phyloP scores from a whole-genome alignment of 2,888 invertebrate genomes.

The Aspidiotus destructor region DNA sequence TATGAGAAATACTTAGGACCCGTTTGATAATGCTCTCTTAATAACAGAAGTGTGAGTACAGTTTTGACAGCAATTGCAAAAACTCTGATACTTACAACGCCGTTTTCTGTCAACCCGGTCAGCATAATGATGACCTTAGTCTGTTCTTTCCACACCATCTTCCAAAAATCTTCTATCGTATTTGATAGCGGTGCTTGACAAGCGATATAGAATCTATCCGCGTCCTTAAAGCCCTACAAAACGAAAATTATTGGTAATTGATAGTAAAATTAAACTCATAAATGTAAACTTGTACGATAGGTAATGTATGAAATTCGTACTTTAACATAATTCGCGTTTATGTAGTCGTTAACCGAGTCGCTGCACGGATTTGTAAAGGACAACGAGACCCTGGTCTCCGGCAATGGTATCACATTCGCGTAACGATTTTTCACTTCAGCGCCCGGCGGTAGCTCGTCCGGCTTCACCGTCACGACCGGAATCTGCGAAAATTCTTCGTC shows the following conservation, averaged over 20 bases:
- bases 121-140: slow-evolving; percentile 79
- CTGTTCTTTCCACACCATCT: slow-evolving; percentile 94
- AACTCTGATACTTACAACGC: slow-evolving; percentile 53
- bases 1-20: no score
- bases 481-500: slow-evolving; percentile 73
- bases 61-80: no score
- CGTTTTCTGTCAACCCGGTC: slow-evolving; percentile 80
- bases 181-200: slow-evolving; percentile 80
- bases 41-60: no score
- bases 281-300: not conserved
- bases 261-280: not conserved
- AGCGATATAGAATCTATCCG: slow-evolving; percentile 77
- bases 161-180: slow-evolving; percentile 84
- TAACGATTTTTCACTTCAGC: slow-evolving; percentile 87
- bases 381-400: slow-evolving; percentile 77
- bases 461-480: slow-evolving; percentile 64
- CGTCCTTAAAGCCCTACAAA: slow-evolving; percentile 71
- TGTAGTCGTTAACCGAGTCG: slow-evolving; percentile 64
- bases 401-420: slow-evolving; percentile 88
- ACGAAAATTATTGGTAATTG: slow-evolving; percentile 1
- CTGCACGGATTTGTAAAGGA: slow-evolving; percentile 49
- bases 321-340: slow-evolving; percentile 85
- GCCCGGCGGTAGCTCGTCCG: slow-evolving; percentile 74
- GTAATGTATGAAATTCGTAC: slow-evolving; percentile 45
- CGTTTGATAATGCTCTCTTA: no score